These are phyloP conservation scores for Otolemur crassicaudatus DNA, from an alignment of 2,797 vertebrate genomes.

Conservation along the genomic window DNA sequence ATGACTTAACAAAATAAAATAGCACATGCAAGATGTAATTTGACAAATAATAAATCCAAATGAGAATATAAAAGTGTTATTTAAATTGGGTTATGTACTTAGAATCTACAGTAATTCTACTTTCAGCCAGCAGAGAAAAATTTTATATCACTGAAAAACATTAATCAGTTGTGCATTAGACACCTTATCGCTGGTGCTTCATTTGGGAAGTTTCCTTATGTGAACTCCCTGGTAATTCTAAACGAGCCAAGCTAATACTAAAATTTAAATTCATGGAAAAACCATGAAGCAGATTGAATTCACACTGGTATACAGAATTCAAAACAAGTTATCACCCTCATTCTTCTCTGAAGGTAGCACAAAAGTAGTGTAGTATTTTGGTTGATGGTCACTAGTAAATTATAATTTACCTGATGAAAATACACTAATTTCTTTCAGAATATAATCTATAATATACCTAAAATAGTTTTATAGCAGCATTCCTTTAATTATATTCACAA, in stretches of 20 bases:
- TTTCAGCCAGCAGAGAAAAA: conserved; percentile 15
- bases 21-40: not conserved
- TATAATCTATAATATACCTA: conserved; percentile 26
- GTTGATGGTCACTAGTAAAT: conserved; percentile 63
- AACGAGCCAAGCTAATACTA: conserved; percentile 10
- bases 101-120: not conserved
- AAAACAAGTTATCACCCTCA: not conserved
- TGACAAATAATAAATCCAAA: conserved; percentile 25
- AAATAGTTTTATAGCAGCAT: conserved; percentile 56
- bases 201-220: conserved; percentile 13
- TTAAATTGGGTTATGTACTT: not conserved
- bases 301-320: not conserved
- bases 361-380: conserved; percentile 40
- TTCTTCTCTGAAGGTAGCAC: not conserved
- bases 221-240: conserved; percentile 44
- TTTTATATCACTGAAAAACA: not conserved
- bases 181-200: not conserved
- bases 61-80: not conserved
- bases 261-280: not conserved
- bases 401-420: conserved; percentile 58
- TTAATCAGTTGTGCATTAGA: not conserved
- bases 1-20: conserved; percentile 1
- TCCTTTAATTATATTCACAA: conserved; percentile 44
- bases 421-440: conserved; percentile 39
- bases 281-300: not conserved